Evolutionary conservation across 2,113 vertebrate genomes (phyloP).

Genomic region (Electrona antarctica): DNA sequence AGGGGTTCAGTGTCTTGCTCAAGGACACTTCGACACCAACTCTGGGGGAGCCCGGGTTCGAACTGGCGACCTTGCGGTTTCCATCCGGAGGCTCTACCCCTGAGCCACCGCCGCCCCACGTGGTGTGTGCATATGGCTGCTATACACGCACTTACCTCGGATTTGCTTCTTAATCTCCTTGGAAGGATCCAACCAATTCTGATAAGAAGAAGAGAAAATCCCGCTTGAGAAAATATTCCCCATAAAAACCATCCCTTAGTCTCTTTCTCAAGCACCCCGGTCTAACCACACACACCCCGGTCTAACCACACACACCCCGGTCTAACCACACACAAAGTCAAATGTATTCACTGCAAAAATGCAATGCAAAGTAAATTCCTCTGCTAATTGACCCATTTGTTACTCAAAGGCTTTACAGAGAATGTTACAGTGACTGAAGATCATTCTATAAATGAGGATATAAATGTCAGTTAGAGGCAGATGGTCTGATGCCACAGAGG

Average conservation of each 20-base stretch:
- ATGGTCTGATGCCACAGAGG: constrained; percentile 58
- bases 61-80: too few relatives aligned
- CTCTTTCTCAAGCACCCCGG: constrained; percentile 22
- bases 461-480: constrained; percentile 57
- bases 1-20: too few relatives aligned
- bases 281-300: constrained; percentile 6
- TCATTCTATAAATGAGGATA: constrained; percentile 28
- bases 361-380: constrained; percentile 14
- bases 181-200: constrained; percentile 97
- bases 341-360: constrained; percentile 37
- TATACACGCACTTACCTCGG: constrained; percentile 84
- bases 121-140: neutral
- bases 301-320: constrained; percentile 6
- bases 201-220: constrained; percentile 52
- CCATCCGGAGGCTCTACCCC: too few relatives aligned
- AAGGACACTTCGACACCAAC: too few relatives aligned
- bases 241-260: constrained; percentile 32
- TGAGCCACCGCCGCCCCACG: too few relatives aligned
- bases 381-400: too few relatives aligned
- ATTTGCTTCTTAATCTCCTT: constrained; percentile 99
- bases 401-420: neutral
- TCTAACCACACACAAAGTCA: constrained; percentile 13
- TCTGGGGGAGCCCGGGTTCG: too few relatives aligned
- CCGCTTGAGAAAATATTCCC: constrained; percentile 41
- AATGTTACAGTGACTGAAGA: constrained; percentile 41